Evolutionary conservation across 2,797 vertebrate species (phyloP).

Genomic region (Falco naumanni): DNA sequence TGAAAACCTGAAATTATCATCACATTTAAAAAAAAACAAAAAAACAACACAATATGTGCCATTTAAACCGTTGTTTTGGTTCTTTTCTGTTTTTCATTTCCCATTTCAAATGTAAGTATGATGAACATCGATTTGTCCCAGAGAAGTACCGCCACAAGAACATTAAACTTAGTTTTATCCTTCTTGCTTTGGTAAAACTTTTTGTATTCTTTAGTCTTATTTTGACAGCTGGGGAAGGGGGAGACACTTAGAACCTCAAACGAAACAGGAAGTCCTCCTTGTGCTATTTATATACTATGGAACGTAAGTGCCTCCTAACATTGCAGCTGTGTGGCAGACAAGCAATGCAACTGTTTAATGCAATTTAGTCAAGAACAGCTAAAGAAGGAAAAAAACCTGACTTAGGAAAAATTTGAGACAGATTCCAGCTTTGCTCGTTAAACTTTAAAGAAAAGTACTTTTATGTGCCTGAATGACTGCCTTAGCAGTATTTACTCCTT

Average conservation of each 20-base stretch:
- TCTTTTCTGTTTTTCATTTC: neutral
- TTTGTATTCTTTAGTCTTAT: neutral
- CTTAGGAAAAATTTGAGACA: neutral
- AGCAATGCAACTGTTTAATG: neutral
- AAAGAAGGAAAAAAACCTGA: constrained; percentile 23
- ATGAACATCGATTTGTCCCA: neutral
- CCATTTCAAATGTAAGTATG: neutral
- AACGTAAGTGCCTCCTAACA: neutral
- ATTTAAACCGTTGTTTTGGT: neutral
- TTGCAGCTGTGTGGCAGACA: neutral
- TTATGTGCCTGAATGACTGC: neutral
- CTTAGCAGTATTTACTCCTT: neutral
- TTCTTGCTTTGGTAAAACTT: neutral
- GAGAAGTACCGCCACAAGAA: neutral
- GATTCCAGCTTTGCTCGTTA: neutral
- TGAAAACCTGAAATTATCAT: neutral
- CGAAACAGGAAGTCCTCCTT: neutral
- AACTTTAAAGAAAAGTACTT: constrained; percentile 7
- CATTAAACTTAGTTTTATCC: neutral
- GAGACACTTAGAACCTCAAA: neutral
- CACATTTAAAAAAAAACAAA: neutral
- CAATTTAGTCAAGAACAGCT: constrained; percentile 4
- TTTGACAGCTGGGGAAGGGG: neutral
- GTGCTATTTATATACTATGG: neutral
- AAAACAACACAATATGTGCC: neutral